Evolutionary conservation across 2,888 invertebrate genomes (phyloP).

Genomic region (Acrobasis suavella): DNA sequence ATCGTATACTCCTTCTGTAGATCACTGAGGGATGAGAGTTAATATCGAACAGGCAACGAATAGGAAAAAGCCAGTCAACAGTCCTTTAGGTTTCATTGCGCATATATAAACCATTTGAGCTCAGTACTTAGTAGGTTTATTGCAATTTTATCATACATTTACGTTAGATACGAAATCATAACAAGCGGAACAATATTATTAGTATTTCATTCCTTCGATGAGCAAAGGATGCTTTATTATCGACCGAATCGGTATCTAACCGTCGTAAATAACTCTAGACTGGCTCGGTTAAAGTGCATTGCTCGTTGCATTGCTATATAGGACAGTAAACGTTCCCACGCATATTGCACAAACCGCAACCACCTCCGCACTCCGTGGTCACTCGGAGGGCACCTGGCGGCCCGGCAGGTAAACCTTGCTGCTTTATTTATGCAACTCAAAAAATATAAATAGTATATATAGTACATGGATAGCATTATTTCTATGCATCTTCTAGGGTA

Average conservation of each 20-base stretch:
- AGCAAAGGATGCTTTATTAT: slow-evolving; percentile 12
- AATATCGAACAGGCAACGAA: too few relatives aligned
- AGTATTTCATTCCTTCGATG: not conserved
- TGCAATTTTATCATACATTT: not conserved
- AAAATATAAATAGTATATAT: too few relatives aligned
- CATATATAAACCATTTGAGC: too few relatives aligned
- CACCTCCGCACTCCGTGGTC: slow-evolving; percentile 52
- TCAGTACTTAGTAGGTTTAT: not conserved
- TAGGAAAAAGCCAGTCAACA: too few relatives aligned
- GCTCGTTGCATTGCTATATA: slow-evolving; percentile 46
- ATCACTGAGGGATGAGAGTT: too few relatives aligned
- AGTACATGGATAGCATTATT: too few relatives aligned
- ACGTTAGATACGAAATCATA: not conserved
- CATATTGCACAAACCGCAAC: slow-evolving; percentile 57
- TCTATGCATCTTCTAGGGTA: too few relatives aligned
- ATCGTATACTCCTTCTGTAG: too few relatives aligned
- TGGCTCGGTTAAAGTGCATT: slow-evolving; percentile 32
- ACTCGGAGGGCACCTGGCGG: slow-evolving; percentile 18
- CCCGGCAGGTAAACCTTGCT: slow-evolving; percentile 7
- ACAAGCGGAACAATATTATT: not conserved
- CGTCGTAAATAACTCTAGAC: slow-evolving; percentile 22
- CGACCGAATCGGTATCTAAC: slow-evolving; percentile 5
- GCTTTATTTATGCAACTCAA: slow-evolving; percentile 17
- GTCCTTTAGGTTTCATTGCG: too few relatives aligned
- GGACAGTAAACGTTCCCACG: slow-evolving; percentile 60